Evolutionary conservation across 37 sponge, comb jelly and placozoan species (phyloP), one percentile per base, ranked within the genome.

Genomic region (Ephydatia muelleri): DNA sequence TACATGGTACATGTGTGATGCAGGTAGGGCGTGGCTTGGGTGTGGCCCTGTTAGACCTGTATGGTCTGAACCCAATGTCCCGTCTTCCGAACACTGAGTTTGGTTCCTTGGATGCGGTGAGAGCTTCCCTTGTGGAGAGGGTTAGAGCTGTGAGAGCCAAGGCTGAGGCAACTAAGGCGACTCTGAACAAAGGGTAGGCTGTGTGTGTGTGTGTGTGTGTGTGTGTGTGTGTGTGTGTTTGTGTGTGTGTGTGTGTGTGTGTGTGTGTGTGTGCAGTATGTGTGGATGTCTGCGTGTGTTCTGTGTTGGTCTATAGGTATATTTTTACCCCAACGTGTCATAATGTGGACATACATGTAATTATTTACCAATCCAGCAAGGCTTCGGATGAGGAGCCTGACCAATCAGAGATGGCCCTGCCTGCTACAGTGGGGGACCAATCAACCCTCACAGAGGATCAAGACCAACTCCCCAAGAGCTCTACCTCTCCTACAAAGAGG

Each of bases 21-120:
- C 70, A 98, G 99, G 92, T 98, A 40, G 99, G 99, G 64, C 85
- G 93, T 67, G 92, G 92, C 27, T 38, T 98, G 70, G 95, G 91
- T 31, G 75, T 94, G 25, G 85, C 93, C 23, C 49, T 83, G 0
- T 80, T 98, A 76, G 99, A 98, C 78, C 65, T 95, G 33, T 80
- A 75, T 76, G 85, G 88, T 36, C 27, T 89, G n/a, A 98, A 98
- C 85, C 99, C 99, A 27, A 93, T 95, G 94, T 93, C 92, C 22
- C 83, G 99, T 3, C 80, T 98, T 2, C 92, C 91, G 9, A 92
- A 87, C 49, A 93, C 82, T 37, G 86, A 90, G 21, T 85, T 85
- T 67, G 87, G 87, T 31, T 79, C 80, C 71, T 47, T 95, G 75
- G 79, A 85, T 38, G 88, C 86, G 16, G 47, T 98, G 19, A 88